Evolutionary conservation across 2,888 invertebrate genomes (phyloP).

Genomic region (Parnassius smintheus): DNA sequence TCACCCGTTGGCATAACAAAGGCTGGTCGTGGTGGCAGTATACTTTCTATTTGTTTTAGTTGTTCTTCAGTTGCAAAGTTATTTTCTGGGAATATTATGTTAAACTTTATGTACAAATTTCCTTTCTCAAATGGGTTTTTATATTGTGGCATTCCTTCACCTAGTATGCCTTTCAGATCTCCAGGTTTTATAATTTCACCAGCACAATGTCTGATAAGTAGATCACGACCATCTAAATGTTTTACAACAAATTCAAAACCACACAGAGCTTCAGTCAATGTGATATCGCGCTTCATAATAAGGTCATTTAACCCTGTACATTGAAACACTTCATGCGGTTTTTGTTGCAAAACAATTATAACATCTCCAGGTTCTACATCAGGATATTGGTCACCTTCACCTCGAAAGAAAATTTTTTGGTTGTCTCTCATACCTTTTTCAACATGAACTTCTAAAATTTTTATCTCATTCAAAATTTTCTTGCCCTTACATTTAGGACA

Average conservation of each 20-base stretch:
- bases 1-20: constrained; percentile 89
- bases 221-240: constrained; percentile 93
- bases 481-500: constrained; percentile 92
- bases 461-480: constrained; percentile 90
- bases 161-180: constrained; percentile 87
- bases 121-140: constrained; percentile 93
- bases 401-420: constrained; percentile 91
- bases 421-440: constrained; percentile 94
- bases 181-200: constrained; percentile 93
- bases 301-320: constrained; percentile 87
- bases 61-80: constrained; percentile 87
- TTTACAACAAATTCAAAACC: constrained; percentile 92
- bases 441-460: constrained; percentile 92
- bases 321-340: constrained; percentile 89
- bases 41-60: constrained; percentile 85
- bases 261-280: constrained; percentile 94
- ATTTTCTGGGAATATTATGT: constrained; percentile 91
- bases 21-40: constrained; percentile 87
- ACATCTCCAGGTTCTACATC: constrained; percentile 94
- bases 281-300: constrained; percentile 86
- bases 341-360: constrained; percentile 91
- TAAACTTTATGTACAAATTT: constrained; percentile 92
- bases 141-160: constrained; percentile 95
- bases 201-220: constrained; percentile 88
- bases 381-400: constrained; percentile 95